Evolutionary conservation across 2,888 invertebrate species (phyloP).

Genomic region (Lasioglossum figueresi): DNA sequence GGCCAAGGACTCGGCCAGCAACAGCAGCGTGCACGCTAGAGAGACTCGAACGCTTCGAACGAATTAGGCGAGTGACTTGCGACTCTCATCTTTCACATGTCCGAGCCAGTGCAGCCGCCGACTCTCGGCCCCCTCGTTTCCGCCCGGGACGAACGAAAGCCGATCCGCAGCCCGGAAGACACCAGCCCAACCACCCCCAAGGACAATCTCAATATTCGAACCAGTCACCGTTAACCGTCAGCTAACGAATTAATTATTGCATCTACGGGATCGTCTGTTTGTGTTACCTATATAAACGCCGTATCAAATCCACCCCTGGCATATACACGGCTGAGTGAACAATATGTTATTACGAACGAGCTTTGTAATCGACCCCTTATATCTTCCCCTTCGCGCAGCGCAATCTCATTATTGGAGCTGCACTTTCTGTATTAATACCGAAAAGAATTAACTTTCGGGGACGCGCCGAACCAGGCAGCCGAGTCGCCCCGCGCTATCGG

Average conservation of each 20-base stretch:
- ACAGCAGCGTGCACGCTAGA: constrained; percentile 25
- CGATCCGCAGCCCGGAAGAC: neutral
- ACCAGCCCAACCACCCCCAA: neutral
- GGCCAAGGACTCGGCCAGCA: constrained; percentile 23
- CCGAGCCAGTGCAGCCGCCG: constrained; percentile 1
- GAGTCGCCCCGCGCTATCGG: constrained; percentile 73
- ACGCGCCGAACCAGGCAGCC: constrained; percentile 80
- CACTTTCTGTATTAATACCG: constrained; percentile 82
- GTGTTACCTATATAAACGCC: constrained; percentile 20
- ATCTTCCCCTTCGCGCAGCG: constrained; percentile 73
- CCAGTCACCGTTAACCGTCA: constrained; percentile 9
- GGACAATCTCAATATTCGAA: constrained; percentile 12
- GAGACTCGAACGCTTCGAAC: constrained; percentile 33
- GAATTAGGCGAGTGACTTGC: constrained; percentile 61
- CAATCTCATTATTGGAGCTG: constrained; percentile 80
- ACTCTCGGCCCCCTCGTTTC: constrained; percentile 26
- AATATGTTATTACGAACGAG: constrained; percentile 77
- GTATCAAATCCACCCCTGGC: constrained; percentile 31
- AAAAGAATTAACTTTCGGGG: constrained; percentile 81
- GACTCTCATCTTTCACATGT: constrained; percentile 38
- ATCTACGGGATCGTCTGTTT: constrained; percentile 34
- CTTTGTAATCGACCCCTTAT: constrained; percentile 80
- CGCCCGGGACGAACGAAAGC: constrained; percentile 15
- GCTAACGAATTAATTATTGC: constrained; percentile 43
- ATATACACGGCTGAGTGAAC: constrained; percentile 65